A percentile compares a stretch with the other conserved stretches of the same genome.
Conservation (phyloP, 2,888 invertebrate genomes). For the Pyrocoelia pectoralis region DNA sequence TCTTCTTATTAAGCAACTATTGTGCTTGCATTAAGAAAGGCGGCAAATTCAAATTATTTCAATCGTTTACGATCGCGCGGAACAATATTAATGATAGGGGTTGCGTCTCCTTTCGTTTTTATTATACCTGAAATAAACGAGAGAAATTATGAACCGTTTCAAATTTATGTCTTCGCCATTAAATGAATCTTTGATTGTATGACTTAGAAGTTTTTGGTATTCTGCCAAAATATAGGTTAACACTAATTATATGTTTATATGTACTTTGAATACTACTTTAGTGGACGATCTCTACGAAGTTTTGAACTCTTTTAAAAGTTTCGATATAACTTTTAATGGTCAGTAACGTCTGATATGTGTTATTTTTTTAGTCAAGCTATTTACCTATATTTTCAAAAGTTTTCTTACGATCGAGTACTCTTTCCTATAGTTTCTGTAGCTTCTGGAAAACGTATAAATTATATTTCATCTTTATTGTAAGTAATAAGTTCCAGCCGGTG, state of each 20-base stretch:
- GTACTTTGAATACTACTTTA: not conserved
- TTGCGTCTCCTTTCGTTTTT: not conserved
- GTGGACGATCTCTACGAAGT: not conserved
- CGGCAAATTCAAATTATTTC: too few relatives aligned
- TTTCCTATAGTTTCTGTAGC: conserved; percentile 3
- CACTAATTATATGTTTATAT: not conserved
- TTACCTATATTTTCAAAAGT: not conserved
- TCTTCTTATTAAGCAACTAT: too few relatives aligned
- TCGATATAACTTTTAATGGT: not conserved
- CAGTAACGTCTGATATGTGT: not conserved
- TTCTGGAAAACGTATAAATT: conserved; percentile 37
- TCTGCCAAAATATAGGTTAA: not conserved
- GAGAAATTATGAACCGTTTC: conserved; percentile 1
- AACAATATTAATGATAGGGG: too few relatives aligned
- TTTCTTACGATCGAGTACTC: not conserved
- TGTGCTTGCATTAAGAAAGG: too few relatives aligned
- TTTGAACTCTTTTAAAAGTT: not conserved
- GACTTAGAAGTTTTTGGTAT: not conserved
- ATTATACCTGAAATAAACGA: not conserved
- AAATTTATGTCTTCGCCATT: conserved; percentile 1
- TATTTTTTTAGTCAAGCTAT: not conserved
- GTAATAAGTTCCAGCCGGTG: conserved; percentile 43
- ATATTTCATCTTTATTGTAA: conserved; percentile 43
- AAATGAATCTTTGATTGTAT: conserved; percentile 3
- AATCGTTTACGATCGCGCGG: too few relatives aligned